Evolutionary conservation across 2,113 vertebrate species (phyloP), one percentile per base, ranked within the genome.

Genomic region (Pomatorhinus ruficollis): DNA sequence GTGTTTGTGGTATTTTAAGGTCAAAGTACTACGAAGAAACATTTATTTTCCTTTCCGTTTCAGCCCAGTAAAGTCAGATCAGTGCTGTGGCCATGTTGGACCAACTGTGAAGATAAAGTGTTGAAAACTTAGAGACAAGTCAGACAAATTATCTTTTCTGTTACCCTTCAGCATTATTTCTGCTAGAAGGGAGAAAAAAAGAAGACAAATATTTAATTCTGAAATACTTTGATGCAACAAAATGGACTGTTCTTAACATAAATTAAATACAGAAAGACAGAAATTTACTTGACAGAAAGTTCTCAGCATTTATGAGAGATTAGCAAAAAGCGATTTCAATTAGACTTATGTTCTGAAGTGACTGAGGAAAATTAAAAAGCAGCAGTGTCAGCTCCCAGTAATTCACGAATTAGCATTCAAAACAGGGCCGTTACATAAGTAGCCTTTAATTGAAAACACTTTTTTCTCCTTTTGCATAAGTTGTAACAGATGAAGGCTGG

Each of bases 391-490:
- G 87, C 78, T 95, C 86, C 84, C 80, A 90, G 53, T 84, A 87
- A 93, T 72, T 94, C 12, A 52, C 18, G 65, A 92, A 96, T 96
- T 93, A 95, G 90, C 88, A 95, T 96, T 96, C 92, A 90, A 94
- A 97, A 94, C 69, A 87, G 80, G 61, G 69, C 15, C 50, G 53
- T 93, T 96, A 94, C 61, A 72, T 93, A 97, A 96, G 88, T 10
- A 87, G 63, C 44, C 76, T 83, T 92, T 93, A 96, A 96, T 64
- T 96, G 95, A 93, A 97, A 96, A 93, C 60, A 64, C n/a, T 64
- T 1, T 83, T 95, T 84, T 93, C 69, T 92, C 31, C 44, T 75
- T 92, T 84, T 0, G 0, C 24, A 1, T 53, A 68, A 89, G 5
- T 24, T 76, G 30, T 37, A 90, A 75, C 35, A 87, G 83, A 83